These are phyloP conservation scores for Drosophila kuntzei DNA, from an alignment of 2,888 invertebrate genomes.

Conservation along the genomic window DNA sequence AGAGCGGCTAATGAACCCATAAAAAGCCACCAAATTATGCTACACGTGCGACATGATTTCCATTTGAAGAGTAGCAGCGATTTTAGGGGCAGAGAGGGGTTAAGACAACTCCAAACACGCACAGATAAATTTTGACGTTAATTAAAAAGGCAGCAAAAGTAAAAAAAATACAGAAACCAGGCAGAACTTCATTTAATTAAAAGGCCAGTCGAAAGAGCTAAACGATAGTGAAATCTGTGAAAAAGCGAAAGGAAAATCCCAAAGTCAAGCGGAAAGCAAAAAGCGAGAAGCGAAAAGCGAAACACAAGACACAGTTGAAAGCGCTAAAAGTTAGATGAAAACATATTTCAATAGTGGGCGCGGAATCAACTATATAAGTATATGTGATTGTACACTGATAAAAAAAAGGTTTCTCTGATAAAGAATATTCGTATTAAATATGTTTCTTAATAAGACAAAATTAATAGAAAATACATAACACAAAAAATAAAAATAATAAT, in stretches of 20 bases:
- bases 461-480: no score
- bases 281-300: constrained; percentile 37
- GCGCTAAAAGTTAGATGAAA: constrained; percentile 63
- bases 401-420: not conserved
- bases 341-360: constrained; percentile 79
- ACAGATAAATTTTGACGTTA: constrained; percentile 73
- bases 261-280: constrained; percentile 32
- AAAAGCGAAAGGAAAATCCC: constrained; percentile 36
- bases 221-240: constrained; percentile 54
- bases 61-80: not conserved
- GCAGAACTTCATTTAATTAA: constrained; percentile 64
- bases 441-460: no score
- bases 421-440: not conserved
- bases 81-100: not conserved
- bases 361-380: constrained; percentile 34
- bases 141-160: constrained; percentile 57
- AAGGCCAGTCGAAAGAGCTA: constrained; percentile 35
- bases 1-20: constrained; percentile 77
- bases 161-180: constrained; percentile 8
- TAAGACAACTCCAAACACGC: constrained; percentile 43
- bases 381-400: constrained; percentile 5
- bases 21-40: constrained; percentile 66
- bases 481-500: no score
- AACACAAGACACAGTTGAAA: constrained; percentile 39
- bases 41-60: constrained; percentile 74